Percentiles rank a stretch among this genome's conserved stretches.
These are phyloP conservation scores for Anthopleura xanthogrammica DNA, from an alignment of 92 coral and sea anemone species.

Conservation along the genomic window DNA sequence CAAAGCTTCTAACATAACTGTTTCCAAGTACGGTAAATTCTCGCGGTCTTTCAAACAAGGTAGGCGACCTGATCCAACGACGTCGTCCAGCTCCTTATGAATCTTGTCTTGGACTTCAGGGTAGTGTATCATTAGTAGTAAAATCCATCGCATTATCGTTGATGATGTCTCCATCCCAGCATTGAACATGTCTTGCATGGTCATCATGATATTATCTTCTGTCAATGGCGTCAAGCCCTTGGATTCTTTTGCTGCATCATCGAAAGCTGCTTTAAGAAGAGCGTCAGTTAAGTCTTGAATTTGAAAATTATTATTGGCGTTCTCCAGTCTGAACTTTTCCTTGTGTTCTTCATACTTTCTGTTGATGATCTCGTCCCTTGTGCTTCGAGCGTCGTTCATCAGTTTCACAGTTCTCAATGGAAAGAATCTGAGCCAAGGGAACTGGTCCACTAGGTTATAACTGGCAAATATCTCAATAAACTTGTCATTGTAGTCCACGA, in stretches of 20 bases:
- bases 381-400: conserved; percentile 48
- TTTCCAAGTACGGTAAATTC: conserved; percentile 46
- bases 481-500: conserved; percentile 69
- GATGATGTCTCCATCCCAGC: conserved; percentile 78
- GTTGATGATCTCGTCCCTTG: conserved; percentile 68
- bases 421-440: conserved; percentile 64
- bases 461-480: conserved; percentile 60
- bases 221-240: conserved; percentile 34
- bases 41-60: conserved; percentile 46
- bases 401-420: conserved; percentile 51
- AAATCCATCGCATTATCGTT: conserved; percentile 56
- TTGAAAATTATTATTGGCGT: conserved; percentile 62
- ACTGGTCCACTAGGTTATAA: conserved; percentile 62
- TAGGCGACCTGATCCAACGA: conserved; percentile 40
- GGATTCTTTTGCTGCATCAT: conserved; percentile 39
- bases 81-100: conserved; percentile 30
- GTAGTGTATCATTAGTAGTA: conserved; percentile 55
- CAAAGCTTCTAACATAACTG: conserved; percentile 44
- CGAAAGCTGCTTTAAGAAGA: conserved; percentile 56
- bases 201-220: conserved; percentile 71
- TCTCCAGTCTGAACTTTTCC: conserved; percentile 54
- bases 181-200: conserved; percentile 71
- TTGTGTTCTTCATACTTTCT: conserved; percentile 64
- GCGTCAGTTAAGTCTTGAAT: conserved; percentile 71
- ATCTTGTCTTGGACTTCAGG: conserved; percentile 53